These are phyloP conservation scores for Cataglyphis hispanica DNA, from an alignment of 1,140 invertebrate genomes.

Conservation along the genomic window DNA sequence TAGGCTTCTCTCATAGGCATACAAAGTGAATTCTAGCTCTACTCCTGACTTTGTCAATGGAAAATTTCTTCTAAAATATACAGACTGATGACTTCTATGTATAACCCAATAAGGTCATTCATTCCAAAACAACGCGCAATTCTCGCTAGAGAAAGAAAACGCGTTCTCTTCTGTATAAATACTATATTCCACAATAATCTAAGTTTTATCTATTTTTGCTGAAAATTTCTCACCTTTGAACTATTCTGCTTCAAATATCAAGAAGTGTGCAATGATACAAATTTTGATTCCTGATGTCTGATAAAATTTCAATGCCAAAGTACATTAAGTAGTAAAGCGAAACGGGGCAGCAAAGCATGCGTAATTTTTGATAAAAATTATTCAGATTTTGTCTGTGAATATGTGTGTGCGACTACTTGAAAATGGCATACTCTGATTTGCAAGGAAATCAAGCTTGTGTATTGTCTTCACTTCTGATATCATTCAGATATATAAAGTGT, in stretches of 20 bases:
- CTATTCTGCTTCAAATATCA: constrained; percentile 78
- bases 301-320: constrained; percentile 84
- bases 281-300: constrained; percentile 78
- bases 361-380: constrained; percentile 42
- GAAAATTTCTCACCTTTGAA: constrained; percentile 75
- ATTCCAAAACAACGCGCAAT: constrained; percentile 13
- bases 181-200: constrained; percentile 74
- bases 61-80: constrained; percentile 67
- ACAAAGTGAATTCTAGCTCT: constrained; percentile 45
- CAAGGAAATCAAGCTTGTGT: constrained; percentile 10
- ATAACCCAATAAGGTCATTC: constrained; percentile 45
- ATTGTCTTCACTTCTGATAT: constrained; percentile 25
- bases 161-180: constrained; percentile 79
- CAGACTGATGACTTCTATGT: constrained; percentile 63
- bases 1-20: constrained; percentile 44
- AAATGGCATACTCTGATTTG: constrained; percentile 33
- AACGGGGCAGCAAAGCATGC: background rate
- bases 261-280: constrained; percentile 71
- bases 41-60: constrained; percentile 37
- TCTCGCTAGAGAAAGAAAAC: constrained; percentile 41
- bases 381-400: constrained; percentile 40
- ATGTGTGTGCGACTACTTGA: constrained; percentile 2
- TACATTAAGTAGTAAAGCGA: constrained; percentile 72
- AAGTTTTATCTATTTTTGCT: constrained; percentile 81
- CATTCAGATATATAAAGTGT: background rate